phyloP scores from a whole-genome alignment of 2,113 vertebrate species.

The Erinaceus europaeus region DNA sequence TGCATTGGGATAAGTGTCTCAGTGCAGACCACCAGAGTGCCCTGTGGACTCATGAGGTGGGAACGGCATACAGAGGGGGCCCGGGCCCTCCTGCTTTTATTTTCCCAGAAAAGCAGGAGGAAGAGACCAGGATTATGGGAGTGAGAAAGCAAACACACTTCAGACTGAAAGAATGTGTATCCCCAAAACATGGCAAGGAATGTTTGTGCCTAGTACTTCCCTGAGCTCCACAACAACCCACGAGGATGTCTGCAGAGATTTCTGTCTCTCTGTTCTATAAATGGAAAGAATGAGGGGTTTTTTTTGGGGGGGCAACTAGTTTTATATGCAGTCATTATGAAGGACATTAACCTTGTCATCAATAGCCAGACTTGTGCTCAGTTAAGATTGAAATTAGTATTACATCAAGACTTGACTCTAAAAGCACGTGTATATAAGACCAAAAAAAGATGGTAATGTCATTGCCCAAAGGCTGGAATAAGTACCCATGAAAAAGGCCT shows the following conservation, averaged over 20 bases:
- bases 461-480: background rate
- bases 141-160: background rate
- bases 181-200: background rate
- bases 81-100: too few relatives aligned
- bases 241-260: background rate
- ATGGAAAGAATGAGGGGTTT: background rate
- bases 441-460: background rate
- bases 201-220: background rate
- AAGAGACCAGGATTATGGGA: background rate
- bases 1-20: background rate
- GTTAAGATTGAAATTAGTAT: background rate
- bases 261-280: background rate
- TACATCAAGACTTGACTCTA: background rate
- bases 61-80: too few relatives aligned
- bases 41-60: background rate
- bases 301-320: background rate
- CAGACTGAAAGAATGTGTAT: background rate
- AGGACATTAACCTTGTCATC: background rate
- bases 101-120: background rate
- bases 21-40: background rate
- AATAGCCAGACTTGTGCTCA: background rate
- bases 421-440: background rate
- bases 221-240: background rate
- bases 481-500: background rate
- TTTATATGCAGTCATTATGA: background rate